phyloP scores from a whole-genome alignment of 2,888 invertebrate genomes.

The Pristionchus maxplancki region DNA sequence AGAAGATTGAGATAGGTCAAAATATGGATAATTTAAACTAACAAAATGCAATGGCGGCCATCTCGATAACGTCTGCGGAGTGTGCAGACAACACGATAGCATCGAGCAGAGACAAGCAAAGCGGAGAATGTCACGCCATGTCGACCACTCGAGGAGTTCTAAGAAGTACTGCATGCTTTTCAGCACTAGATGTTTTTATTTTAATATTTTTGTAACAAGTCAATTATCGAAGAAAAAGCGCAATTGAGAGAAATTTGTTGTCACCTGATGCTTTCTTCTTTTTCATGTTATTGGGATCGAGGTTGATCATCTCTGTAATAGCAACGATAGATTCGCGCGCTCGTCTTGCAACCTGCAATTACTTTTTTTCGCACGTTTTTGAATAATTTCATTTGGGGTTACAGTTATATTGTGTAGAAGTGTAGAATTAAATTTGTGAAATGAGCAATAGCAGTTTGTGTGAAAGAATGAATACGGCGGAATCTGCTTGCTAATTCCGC shows the following conservation, averaged over 20 bases:
- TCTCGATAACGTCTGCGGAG: slow-evolving; percentile 93
- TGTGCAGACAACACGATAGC: slow-evolving; percentile 96
- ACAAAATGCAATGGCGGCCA: slow-evolving; percentile 87
- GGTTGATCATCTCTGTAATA: slow-evolving; percentile 66
- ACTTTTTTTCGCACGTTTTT: too few species aligned
- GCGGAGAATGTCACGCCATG: slow-evolving; percentile 65
- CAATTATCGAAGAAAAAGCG: too few species aligned
- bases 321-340: slow-evolving; percentile 59
- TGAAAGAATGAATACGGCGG: background rate
- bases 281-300: slow-evolving; percentile 55
- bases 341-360: slow-evolving; percentile 1
- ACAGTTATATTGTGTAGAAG: too few species aligned
- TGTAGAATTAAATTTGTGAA: too few species aligned
- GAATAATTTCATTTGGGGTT: too few species aligned
- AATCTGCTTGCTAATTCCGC: background rate
- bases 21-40: background rate
- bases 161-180: background rate
- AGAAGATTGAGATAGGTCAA: too few species aligned
- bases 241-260: too few species aligned
- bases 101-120: slow-evolving; percentile 87
- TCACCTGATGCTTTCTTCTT: slow-evolving; percentile 48
- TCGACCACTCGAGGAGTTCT: slow-evolving; percentile 66
- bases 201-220: background rate
- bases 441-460: too few species aligned
- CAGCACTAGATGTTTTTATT: background rate